A percentile compares a stretch with the other conserved stretches of the same genome.
Evolutionary conservation across 2,797 vertebrate genomes (phyloP).

Genomic region (Bradypodion pumilum): DNA sequence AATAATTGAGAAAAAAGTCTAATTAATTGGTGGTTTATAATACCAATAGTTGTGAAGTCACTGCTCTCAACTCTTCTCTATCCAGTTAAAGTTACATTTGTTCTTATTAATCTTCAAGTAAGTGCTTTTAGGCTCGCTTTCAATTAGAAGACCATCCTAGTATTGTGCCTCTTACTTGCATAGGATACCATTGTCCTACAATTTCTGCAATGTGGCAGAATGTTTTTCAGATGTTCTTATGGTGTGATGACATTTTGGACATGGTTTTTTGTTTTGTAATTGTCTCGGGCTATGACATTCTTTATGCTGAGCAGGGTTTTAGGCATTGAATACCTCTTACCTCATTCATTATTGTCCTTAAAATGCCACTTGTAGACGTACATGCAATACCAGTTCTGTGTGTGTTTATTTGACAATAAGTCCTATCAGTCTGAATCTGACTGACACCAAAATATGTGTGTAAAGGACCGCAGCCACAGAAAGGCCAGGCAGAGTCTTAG

Average conservation of each 20-base stretch:
- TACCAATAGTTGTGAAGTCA: constrained; percentile 19
- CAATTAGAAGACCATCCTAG: constrained; percentile 12
- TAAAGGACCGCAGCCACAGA: background rate
- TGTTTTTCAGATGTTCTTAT: background rate
- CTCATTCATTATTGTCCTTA: constrained; percentile 1
- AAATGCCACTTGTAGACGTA: constrained; percentile 9
- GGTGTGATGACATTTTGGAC: constrained; percentile 4
- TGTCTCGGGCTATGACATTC: background rate
- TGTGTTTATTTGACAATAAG: background rate
- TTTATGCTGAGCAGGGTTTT: background rate
- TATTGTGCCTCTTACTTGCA: constrained; percentile 25
- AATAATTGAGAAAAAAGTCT: background rate
- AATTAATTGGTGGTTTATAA: background rate
- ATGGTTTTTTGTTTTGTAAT: background rate
- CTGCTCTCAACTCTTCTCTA: background rate
- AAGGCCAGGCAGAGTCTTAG: background rate
- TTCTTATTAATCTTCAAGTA: constrained; percentile 30
- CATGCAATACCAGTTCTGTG: constrained; percentile 23
- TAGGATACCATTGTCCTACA: background rate
- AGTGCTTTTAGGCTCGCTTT: constrained; percentile 24
- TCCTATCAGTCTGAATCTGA: background rate
- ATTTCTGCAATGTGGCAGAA: constrained; percentile 45
- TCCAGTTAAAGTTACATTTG: constrained; percentile 10
- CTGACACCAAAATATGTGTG: background rate
- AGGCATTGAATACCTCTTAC: background rate